Percentiles rank a stretch among this genome's conserved stretches.
These are phyloP conservation scores for Stratiomys singularior DNA, from an alignment of 2,888 invertebrate genomes.

Conservation along the genomic window DNA sequence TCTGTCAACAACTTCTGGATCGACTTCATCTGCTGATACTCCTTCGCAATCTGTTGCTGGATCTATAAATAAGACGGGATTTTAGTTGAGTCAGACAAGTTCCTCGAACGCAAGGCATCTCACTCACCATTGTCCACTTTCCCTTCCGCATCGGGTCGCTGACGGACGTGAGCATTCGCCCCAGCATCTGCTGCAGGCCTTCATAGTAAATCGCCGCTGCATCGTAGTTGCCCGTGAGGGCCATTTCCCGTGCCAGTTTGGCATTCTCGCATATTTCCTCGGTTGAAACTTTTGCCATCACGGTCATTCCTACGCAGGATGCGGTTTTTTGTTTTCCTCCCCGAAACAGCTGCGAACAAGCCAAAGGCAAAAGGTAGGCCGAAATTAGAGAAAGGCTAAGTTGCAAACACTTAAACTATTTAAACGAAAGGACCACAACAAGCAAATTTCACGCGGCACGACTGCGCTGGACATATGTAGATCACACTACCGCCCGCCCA, in stretches of 20 bases:
- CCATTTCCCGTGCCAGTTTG: slow-evolving; percentile 93
- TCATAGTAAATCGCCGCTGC: slow-evolving; percentile 93
- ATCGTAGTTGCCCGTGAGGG: slow-evolving; percentile 94
- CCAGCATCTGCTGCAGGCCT: slow-evolving; percentile 91
- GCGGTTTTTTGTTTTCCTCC: slow-evolving; percentile 47
- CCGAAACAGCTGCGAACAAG: slow-evolving; percentile 38
- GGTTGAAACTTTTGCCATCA: slow-evolving; percentile 86
- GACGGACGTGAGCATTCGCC: slow-evolving; percentile 81
- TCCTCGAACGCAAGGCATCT: neutral
- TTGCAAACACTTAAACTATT: neutral
- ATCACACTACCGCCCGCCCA: neutral
- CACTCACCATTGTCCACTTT: slow-evolving; percentile 87
- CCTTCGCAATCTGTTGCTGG: slow-evolving; percentile 86
- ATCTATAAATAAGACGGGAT: slow-evolving; percentile 69
- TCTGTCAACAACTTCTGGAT: slow-evolving; percentile 64
- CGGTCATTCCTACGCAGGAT: slow-evolving; percentile 69
- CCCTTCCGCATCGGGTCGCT: slow-evolving; percentile 83
- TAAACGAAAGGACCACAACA: neutral
- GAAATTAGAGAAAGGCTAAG: slow-evolving; percentile 13
- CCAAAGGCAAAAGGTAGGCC: neutral
- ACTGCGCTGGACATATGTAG: neutral
- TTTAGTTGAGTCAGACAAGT: neutral
- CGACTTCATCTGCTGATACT: slow-evolving; percentile 91
- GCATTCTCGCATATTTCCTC: slow-evolving; percentile 95
- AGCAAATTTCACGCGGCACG: neutral